These are phyloP conservation scores for Corythornis vintsioides DNA, from an alignment of 2,113 vertebrate species.

Conservation along the genomic window DNA sequence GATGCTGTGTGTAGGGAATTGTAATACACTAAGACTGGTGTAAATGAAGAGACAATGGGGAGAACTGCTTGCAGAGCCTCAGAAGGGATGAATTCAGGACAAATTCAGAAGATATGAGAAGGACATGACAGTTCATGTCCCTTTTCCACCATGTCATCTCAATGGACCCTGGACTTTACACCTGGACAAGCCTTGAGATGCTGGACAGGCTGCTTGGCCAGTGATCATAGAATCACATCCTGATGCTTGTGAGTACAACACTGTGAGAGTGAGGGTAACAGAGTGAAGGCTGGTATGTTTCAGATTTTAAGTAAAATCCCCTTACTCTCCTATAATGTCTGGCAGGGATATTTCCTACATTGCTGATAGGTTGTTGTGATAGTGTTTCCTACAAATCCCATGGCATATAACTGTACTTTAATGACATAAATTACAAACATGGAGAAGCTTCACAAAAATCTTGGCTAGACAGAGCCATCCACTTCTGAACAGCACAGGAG, in stretches of 20 bases:
- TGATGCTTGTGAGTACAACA: not conserved
- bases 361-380: not conserved
- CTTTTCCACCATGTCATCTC: not conserved
- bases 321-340: not conserved
- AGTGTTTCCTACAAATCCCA: not conserved
- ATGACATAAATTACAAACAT: fast-evolving
- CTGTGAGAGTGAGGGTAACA: not conserved
- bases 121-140: not conserved
- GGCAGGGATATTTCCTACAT: not conserved
- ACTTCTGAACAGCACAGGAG: not conserved
- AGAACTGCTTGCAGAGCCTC: not conserved
- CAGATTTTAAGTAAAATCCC: not conserved
- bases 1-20: not conserved
- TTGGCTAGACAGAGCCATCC: not conserved
- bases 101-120: not conserved
- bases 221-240: not conserved
- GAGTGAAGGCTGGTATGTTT: not conserved
- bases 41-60: not conserved
- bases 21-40: not conserved
- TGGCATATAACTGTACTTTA: not conserved
- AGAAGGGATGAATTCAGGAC: not conserved
- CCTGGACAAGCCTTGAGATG: not conserved
- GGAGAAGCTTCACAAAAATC: not conserved
- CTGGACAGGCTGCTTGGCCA: not conserved
- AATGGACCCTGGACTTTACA: not conserved